Base-by-base conservation (phyloP, 1,140 invertebrate species). In the Brachionus angularis region DNA sequence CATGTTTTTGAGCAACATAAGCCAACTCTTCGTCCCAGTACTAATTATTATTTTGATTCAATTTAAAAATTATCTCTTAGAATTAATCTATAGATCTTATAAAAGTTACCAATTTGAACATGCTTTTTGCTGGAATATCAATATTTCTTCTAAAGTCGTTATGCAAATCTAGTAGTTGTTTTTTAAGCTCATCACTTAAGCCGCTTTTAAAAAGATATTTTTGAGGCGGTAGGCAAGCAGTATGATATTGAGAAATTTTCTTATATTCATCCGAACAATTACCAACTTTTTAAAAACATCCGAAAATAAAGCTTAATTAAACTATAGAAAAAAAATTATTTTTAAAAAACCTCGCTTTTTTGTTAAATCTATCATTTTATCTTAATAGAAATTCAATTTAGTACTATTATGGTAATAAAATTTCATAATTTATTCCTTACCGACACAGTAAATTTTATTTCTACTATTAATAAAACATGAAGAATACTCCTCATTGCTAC, bases 21-120 rank as follows among this genome's bases (percentile, higher is more conserved):
- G 67, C 67, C 31, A 71, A 44, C n/a, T 55, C 47, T 16, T 71
- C 67, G 44, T 71, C 67, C 67, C 67, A 71, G 18, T 71, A 71
- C 62, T 67, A 16, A 3, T 29, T 12, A 42, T 50, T 50, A 27
- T 50, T 27, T 25, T 25, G 3, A 33, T 53, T 53, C 16, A 29
- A n/a, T 21, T 29, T 53, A 36, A 21, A 23, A 34, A 23, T 49
- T 49, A 12, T 49, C 21, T 23, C 12, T 49, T 1, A 34, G 21
- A 55, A 34, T 21, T 0, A 39, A 8, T 7, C 1, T 39, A 21
- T 23, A 58, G 14, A 55, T 10, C 31, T 21, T 16, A 33, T n/a
- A 29, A 8, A 62, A 27, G 3, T 39, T 44, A 67, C 62, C 18
- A 67, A 34, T 67, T 50, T 46, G 34, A 47, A 42, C 62, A 67